Base-by-base conservation (phyloP, 2,888 invertebrate genomes). In the Subacronicta megacephala region DNA sequence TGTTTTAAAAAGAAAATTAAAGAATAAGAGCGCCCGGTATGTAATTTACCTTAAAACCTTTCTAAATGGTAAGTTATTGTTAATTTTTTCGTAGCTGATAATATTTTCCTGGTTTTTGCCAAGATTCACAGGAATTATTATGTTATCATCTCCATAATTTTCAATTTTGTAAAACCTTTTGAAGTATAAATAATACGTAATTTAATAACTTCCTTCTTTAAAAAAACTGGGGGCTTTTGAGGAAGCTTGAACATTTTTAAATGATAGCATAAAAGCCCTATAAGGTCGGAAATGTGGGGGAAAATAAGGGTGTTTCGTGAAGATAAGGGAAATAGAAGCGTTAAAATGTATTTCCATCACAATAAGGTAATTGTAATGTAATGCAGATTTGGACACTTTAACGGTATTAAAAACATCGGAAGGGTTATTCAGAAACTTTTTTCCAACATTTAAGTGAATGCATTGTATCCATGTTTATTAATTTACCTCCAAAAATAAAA, bases 181-280 rank as follows among this genome's bases (percentile, higher is more conserved):
- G 68, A 69, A 57, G 69, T 69, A 69, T 64, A 69, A 69, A 69
- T 69, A 69, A 69, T 69, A 50, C 56, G 53, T 69, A 54, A 69
- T 69, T 69, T 62, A 70, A 65, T 61, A 62, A 65, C 55, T 58
- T 69, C 61, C 54, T 55, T 65, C 18, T 45, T n/a, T 37, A 26
- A 55, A 60, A 67, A 57, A 63, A 57, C 41, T 36, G 47, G 31
- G 26, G 53, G 51, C 51, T 67, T 54, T 58, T 35, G n/a, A 44
- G 43, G 58, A 49, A 53, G 53, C 54, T 59, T 44, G 49, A 50
- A 62, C 52, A 59, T 58, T 68, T 68, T 63, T 42, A 20, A 36
- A 50, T 50, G 50, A 26, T 43, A 50, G 37, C 40, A 43, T 51
- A 51, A 60, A 51, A 43, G 46, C n/a, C 41, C 38, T 36, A 18